These are phyloP conservation scores for Cichlasoma orientale DNA, from an alignment of 2,797 vertebrate species.

Conservation along the genomic window DNA sequence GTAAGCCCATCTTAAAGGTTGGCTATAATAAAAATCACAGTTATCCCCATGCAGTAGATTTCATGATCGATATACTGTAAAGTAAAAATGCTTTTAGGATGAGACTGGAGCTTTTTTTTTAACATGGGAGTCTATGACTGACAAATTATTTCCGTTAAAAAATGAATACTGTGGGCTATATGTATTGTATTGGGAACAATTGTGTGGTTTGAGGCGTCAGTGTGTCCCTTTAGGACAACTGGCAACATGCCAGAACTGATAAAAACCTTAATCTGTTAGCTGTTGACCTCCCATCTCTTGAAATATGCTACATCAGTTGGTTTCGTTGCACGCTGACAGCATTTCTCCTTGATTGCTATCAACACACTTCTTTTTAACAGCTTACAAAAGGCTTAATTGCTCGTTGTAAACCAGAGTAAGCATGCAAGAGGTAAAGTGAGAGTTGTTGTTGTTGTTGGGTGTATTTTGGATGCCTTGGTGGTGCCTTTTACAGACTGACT, in stretches of 20 bases:
- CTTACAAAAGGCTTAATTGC: constrained; percentile 43
- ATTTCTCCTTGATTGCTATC: neutral
- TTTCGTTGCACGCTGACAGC: neutral
- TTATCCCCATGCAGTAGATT: neutral
- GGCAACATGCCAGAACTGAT: constrained; percentile 23
- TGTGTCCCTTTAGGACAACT: neutral
- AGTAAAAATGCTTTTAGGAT: too few species aligned
- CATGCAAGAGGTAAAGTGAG: constrained; percentile 33
- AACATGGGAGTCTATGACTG: too few species aligned
- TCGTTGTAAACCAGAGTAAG: constrained; percentile 37
- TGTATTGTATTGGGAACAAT: neutral
- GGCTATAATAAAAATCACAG: neutral
- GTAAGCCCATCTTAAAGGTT: neutral
- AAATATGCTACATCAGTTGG: neutral
- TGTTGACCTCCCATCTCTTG: neutral
- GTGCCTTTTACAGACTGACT: constrained; percentile 22
- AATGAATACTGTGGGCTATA: neutral
- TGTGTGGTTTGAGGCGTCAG: neutral
- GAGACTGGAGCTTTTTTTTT: too few species aligned
- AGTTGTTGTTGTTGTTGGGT: constrained; percentile 22
- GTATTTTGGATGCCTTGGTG: constrained; percentile 30
- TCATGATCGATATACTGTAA: too few species aligned
- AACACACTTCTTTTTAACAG: constrained; percentile 27
- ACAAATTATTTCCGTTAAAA: too few species aligned
- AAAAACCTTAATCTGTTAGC: neutral